phyloP scores from a whole-genome alignment of 2,888 invertebrate species.

The Meliscaeva auricollis region DNA sequence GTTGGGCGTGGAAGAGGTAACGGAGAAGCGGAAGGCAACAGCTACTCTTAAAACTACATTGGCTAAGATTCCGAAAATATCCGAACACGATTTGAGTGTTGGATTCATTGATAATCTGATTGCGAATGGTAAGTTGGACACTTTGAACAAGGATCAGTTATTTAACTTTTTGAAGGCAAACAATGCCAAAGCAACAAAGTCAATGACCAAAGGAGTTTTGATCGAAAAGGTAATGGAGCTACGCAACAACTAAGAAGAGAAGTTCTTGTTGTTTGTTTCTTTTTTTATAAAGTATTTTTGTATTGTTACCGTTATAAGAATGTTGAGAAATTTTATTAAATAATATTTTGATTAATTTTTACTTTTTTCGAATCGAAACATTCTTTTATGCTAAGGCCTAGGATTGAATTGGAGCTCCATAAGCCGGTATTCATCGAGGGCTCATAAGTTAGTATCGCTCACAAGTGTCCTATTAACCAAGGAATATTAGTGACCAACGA shows the following conservation, averaged over 20 bases:
- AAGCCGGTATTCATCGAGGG: too few species aligned
- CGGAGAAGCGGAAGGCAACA: conserved; percentile 78
- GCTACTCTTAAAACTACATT: conserved; percentile 39
- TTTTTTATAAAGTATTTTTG: background rate
- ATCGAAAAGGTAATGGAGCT: conserved; percentile 40
- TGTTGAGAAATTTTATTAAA: background rate
- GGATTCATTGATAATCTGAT: conserved; percentile 33
- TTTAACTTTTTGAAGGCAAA: conserved; percentile 22
- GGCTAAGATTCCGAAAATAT: conserved; percentile 79
- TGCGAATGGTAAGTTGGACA: conserved; percentile 32
- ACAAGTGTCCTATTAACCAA: too few species aligned
- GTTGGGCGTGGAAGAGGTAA: conserved; percentile 77
- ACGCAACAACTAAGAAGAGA: background rate
- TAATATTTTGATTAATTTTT: background rate
- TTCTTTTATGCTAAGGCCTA: too few species aligned
- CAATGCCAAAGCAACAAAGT: conserved; percentile 29
- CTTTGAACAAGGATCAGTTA: conserved; percentile 47
- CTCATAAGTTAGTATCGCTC: too few species aligned
- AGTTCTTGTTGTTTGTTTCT: background rate
- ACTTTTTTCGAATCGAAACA: background rate
- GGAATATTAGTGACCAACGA: too few species aligned
- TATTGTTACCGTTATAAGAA: background rate
- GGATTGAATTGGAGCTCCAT: too few species aligned
- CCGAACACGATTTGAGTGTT: conserved; percentile 71
- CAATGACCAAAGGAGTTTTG: conserved; percentile 40